Percentiles rank a stretch among this genome's conserved stretches.
Conservation (phyloP, 2,888 invertebrate species). For the Pollenia angustigena region DNA sequence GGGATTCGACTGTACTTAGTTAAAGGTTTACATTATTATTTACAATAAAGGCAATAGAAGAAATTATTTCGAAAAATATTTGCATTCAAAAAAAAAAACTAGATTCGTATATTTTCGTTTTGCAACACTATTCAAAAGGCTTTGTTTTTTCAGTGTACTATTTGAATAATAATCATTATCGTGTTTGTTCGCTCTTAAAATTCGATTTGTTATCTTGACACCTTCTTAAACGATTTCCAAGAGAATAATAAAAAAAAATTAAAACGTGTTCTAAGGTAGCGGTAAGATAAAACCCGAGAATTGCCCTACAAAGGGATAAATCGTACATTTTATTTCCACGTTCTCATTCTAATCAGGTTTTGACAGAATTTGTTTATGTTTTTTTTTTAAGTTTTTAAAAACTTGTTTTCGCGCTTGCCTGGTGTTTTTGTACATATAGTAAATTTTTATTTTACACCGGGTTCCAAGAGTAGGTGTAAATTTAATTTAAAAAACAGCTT, state of each 20-base stretch:
- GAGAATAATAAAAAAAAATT: not conserved
- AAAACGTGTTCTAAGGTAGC: slow-evolving; percentile 9
- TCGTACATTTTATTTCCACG: not conserved
- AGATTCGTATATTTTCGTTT: no score
- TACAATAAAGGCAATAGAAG: no score
- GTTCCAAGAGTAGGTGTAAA: not conserved
- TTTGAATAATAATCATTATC: slow-evolving; percentile 25
- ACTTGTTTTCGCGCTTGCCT: slow-evolving; percentile 26
- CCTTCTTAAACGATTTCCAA: slow-evolving; percentile 28
- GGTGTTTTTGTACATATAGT: not conserved
- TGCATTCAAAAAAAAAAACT: no score
- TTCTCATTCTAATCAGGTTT: slow-evolving; percentile 43
- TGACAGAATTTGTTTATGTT: not conserved
- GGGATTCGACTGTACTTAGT: no score
- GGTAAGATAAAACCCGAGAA: not conserved
- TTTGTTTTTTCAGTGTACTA: no score
- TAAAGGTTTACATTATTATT: no score
- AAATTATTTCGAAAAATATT: no score
- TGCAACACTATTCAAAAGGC: no score
- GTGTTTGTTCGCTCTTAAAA: slow-evolving; percentile 5
- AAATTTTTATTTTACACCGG: not conserved
- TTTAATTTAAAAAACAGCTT: no score
- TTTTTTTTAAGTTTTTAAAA: slow-evolving; percentile 9
- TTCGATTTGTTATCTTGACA: slow-evolving; percentile 29
- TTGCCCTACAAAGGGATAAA: not conserved